These are phyloP conservation scores for Contarinia nasturtii DNA, from an alignment of 1,140 invertebrate genomes.

Conservation along the genomic window DNA sequence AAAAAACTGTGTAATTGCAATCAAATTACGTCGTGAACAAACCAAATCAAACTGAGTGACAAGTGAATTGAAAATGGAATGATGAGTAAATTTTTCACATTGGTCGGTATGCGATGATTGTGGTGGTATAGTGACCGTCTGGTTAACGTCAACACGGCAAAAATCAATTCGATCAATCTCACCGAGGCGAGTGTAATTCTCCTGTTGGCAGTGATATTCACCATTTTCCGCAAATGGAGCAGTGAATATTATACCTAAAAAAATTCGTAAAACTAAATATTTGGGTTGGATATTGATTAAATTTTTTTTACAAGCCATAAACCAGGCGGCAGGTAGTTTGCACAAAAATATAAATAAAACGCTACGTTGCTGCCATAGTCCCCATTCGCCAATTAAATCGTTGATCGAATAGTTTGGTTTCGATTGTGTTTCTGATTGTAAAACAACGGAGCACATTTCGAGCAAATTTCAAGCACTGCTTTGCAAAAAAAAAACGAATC, in stretches of 20 bases:
- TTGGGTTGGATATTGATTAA: conserved; percentile 3
- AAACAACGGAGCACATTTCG: no score
- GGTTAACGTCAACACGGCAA: conserved; percentile 21
- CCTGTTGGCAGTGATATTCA: conserved; percentile 21
- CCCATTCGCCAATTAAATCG: conserved; percentile 8
- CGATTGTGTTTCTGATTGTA: background rate
- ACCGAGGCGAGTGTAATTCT: background rate
- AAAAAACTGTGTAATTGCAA: conserved; percentile 26
- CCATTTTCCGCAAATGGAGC: conserved; percentile 19
- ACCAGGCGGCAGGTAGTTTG: conserved; percentile 12
- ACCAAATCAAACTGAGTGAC: conserved; percentile 25
- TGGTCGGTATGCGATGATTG: conserved; percentile 15
- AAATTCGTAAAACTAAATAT: no score
- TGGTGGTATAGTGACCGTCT: conserved; percentile 17
- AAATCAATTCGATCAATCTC: conserved; percentile 15
- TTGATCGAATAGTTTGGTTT: conserved; percentile 4
- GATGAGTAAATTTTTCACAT: conserved; percentile 17
- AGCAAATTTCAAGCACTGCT: no score
- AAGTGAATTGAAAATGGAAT: conserved; percentile 17
- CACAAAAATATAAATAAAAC: conserved; percentile 8
- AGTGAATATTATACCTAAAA: conserved; percentile 18
- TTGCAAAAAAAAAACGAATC: no score
- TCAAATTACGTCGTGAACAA: conserved; percentile 24
- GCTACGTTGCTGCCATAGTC: conserved; percentile 9
- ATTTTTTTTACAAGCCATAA: conserved; percentile 13